Evolutionary conservation across 30 jellyfish, hydroid and myxozoan species (phyloP).

Genomic region (Aurelia aurita): DNA sequence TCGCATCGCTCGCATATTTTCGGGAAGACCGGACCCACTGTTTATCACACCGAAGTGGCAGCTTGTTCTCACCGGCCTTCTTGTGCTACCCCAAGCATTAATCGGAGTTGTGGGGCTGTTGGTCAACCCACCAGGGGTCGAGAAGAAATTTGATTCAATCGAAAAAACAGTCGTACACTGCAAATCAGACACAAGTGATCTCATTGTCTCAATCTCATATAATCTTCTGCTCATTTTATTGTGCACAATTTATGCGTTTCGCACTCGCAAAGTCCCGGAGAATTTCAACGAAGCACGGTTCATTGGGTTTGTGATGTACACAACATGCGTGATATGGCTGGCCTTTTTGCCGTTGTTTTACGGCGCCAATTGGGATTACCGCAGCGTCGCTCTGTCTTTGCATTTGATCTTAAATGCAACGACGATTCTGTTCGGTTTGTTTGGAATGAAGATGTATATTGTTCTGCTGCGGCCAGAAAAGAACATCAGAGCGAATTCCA

Average conservation of each 20-base stretch:
- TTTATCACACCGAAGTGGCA: constrained; percentile 94
- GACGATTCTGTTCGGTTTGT: constrained; percentile 85
- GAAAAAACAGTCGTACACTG: constrained; percentile 64
- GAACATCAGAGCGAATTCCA: constrained; percentile 83
- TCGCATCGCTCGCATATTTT: constrained; percentile 91
- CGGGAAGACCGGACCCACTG: constrained; percentile 83
- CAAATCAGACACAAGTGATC: constrained; percentile 71
- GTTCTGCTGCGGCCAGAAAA: constrained; percentile 86
- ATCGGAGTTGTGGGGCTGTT: constrained; percentile 79
- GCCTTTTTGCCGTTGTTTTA: constrained; percentile 88
- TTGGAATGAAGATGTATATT: constrained; percentile 84
- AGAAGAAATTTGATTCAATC: constrained; percentile 7
- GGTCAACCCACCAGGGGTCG: constrained; percentile 49
- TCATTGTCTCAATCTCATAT: constrained; percentile 75
- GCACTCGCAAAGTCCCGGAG: constrained; percentile 95
- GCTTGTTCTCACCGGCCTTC: constrained; percentile 68
- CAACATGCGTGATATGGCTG: constrained; percentile 85
- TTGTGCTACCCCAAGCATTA: constrained; percentile 80
- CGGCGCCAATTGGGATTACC: constrained; percentile 76
- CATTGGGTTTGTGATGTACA: constrained; percentile 93
- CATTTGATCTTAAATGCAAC: constrained; percentile 76
- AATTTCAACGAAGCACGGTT: constrained; percentile 95
- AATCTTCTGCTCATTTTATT: constrained; percentile 67
- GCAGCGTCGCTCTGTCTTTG: constrained; percentile 71
- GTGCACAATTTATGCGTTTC: constrained; percentile 88